These are phyloP conservation scores for Apamea sordens DNA, from an alignment of 2,888 invertebrate genomes.

Conservation along the genomic window DNA sequence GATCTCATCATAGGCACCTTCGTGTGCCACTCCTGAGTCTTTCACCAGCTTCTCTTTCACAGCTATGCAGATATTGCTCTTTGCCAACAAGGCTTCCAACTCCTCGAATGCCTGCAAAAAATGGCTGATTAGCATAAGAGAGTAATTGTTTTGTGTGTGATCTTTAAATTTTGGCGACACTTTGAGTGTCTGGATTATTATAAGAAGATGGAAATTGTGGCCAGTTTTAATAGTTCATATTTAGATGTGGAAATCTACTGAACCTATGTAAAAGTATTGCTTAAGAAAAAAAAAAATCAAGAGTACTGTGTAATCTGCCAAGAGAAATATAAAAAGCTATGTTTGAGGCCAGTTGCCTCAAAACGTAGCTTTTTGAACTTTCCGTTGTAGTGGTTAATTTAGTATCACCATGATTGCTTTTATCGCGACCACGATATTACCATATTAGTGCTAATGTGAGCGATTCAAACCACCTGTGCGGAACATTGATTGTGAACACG, in stretches of 20 bases:
- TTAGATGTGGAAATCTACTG: background rate
- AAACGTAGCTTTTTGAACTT: background rate
- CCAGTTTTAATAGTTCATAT: no score
- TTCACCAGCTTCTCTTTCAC: slow-evolving; percentile 98
- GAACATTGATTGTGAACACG: slow-evolving; percentile 19
- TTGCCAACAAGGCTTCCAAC: slow-evolving; percentile 95
- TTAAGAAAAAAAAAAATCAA: background rate
- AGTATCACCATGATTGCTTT: slow-evolving; percentile 9
- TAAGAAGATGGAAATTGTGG: background rate
- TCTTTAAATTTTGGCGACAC: background rate
- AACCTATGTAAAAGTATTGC: background rate
- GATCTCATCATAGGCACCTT: slow-evolving; percentile 96
- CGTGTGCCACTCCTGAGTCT: slow-evolving; percentile 98
- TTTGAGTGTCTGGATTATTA: no score
- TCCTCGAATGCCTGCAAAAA: slow-evolving; percentile 96
- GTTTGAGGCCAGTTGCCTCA: background rate
- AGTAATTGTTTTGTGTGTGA: background rate
- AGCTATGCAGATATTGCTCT: slow-evolving; percentile 97
- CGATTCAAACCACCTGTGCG: slow-evolving; percentile 12
- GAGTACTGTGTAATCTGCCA: background rate
- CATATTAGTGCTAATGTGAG: slow-evolving; percentile 15
- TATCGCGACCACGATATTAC: background rate
- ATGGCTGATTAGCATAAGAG: background rate
- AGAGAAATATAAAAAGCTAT: background rate
- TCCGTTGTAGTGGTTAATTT: slow-evolving; percentile 1